These are phyloP conservation scores for Stramonita haemastoma DNA, from an alignment of 2,888 invertebrate species.

Conservation along the genomic window DNA sequence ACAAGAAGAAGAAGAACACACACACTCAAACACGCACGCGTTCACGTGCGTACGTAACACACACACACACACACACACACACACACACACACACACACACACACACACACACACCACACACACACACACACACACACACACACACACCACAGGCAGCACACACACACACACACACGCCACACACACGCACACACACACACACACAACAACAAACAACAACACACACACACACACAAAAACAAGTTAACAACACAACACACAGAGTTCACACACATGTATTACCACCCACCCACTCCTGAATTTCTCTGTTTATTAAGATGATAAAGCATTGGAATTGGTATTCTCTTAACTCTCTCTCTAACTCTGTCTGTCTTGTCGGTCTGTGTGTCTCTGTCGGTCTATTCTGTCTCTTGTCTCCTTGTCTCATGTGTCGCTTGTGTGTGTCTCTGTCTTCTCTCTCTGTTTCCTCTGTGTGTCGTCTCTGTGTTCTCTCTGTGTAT, in stretches of 20 bases:
- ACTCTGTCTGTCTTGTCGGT: background rate
- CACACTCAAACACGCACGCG: background rate
- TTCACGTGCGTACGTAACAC: too few species aligned
- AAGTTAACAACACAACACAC: background rate
- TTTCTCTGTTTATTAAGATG: too few species aligned
- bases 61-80: background rate
- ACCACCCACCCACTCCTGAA: too few species aligned
- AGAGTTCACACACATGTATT: background rate
- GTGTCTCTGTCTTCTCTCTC: background rate
- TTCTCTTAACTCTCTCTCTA: background rate
- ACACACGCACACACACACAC: too few species aligned
- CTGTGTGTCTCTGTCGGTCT: background rate
- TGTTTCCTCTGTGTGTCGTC: background rate
- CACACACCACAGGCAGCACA: too few species aligned
- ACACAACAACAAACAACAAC: background rate
- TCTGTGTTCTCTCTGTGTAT: background rate
- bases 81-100: too few species aligned
- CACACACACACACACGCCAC: too few species aligned
- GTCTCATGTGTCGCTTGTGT: background rate
- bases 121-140: too few species aligned
- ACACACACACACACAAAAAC: background rate
- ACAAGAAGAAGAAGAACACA: background rate
- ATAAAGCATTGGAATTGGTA: too few species aligned
- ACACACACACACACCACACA: too few species aligned
- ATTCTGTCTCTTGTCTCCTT: conserved; percentile 5